Base-by-base conservation (phyloP, 2,888 invertebrate species). In the Cenopis cana region DNA sequence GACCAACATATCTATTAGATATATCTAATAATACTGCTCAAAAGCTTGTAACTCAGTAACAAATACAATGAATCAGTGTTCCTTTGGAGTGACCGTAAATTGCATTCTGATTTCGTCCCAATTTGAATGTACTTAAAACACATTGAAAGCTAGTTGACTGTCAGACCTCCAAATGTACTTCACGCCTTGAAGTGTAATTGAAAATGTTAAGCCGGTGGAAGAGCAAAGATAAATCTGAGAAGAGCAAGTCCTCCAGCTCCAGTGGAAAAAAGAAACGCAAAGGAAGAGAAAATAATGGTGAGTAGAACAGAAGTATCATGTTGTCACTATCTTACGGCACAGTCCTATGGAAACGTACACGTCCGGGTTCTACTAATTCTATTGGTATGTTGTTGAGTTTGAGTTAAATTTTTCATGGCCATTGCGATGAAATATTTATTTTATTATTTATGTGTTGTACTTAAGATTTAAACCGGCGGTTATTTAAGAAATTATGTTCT, bases 141-240 rank as follows among this genome's bases (percentile, higher is more conserved):
- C 12, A 36, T 10, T 50, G 41, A 60, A 41, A 41, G 41, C 18
- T 41, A 64, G 56, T 65, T 17, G 50, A 36, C 50, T 56, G 52
- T 10, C 20, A 33, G 12, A 54, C 65, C 46, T 54, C 59, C 54
- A 71, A 71, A 71, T 71, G 71, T 38, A 61, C 66, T 61, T 56
- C 60, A 36, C 20, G 24, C 24, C 18, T 60, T 50, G 14, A 38
- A 50, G 54, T 69, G 64, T 69, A 69, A 68, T 61, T 29, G 55
- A 82, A 89, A 87, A 97, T 97, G 97, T 94, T 97, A 88, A 97
- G 96, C 83, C 96, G 97, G 83, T 97, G 97, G 97, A 97, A 97
- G 89, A 97, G 96, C 87, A 97, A 97, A 94, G 97, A 97, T 89
- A 97, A 97, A 90, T 94, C 95, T 77, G 95, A 96, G 83, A 96